phyloP scores from a whole-genome alignment of 2,797 vertebrate species.

The Clarias fuscus region DNA sequence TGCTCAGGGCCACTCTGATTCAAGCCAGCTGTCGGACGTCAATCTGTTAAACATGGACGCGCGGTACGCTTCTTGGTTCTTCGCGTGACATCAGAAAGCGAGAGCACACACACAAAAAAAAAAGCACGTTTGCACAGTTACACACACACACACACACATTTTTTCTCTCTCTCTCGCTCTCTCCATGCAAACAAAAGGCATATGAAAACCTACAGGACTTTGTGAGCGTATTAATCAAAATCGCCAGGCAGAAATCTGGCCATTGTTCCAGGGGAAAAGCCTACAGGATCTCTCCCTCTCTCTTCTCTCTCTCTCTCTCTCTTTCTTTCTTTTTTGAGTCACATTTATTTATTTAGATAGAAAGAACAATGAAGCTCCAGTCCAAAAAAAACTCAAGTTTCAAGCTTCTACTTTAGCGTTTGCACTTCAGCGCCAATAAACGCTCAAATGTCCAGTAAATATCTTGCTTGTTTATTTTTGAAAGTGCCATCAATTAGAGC shows the following conservation, averaged over 20 bases:
- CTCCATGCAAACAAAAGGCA: constrained; percentile 53
- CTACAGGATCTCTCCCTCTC: constrained; percentile 19
- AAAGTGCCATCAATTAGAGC: background rate
- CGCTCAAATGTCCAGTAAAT: background rate
- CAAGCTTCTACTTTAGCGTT: constrained; percentile 47
- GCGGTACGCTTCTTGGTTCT: constrained; percentile 16
- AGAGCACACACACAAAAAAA: background rate
- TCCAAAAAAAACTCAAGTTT: constrained; percentile 37
- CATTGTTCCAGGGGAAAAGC: constrained; percentile 54
- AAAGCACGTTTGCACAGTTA: background rate
- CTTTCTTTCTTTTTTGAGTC: background rate
- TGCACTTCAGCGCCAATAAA: constrained; percentile 21
- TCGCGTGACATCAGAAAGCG: constrained; percentile 45
- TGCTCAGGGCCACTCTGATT: constrained; percentile 44
- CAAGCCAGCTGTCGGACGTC: constrained; percentile 53
- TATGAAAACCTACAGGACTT: constrained; percentile 53
- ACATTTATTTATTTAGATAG: constrained; percentile 56
- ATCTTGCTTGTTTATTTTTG: background rate
- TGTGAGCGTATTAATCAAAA: constrained; percentile 60
- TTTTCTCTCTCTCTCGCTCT: background rate
- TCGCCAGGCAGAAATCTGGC: constrained; percentile 56
- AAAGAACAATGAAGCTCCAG: constrained; percentile 47
- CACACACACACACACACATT: constrained; percentile 26
- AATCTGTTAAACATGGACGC: constrained; percentile 49
- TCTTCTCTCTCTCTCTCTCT: background rate